Evolutionary conservation across 2,113 vertebrate genomes (phyloP).

Genomic region (Actenoides hombroni): DNA sequence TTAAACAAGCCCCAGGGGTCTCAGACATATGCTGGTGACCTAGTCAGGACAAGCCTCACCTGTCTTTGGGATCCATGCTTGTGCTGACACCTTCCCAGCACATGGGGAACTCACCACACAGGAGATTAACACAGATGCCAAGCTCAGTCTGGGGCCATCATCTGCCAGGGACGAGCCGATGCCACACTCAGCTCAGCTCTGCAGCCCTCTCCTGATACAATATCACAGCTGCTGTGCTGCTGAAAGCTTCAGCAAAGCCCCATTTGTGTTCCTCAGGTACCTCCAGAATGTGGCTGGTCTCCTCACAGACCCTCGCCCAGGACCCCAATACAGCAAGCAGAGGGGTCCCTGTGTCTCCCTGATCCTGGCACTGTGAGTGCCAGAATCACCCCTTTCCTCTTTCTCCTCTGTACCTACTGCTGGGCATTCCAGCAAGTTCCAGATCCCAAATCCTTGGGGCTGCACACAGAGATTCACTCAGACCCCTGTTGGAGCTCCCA

Average conservation of each 20-base stretch:
- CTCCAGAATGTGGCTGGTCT: neutral
- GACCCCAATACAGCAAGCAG: neutral
- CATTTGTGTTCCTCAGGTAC: rapidly evolving
- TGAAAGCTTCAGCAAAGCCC: neutral
- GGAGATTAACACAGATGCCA: neutral
- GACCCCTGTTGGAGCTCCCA: neutral
- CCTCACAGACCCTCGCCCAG: neutral
- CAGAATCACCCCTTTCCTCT: neutral
- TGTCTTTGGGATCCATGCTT: neutral
- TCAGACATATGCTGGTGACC: neutral
- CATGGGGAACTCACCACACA: rapidly evolving
- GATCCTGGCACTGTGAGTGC: rapidly evolving
- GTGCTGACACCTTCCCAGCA: neutral
- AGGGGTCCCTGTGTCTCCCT: neutral
- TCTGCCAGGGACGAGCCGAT: rapidly evolving
- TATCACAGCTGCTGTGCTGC: neutral
- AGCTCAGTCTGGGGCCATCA: rapidly evolving
- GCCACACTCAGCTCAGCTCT: neutral
- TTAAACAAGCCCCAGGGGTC: too few relatives aligned
- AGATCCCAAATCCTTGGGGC: neutral
- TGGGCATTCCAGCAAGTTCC: rapidly evolving
- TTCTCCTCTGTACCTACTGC: rapidly evolving
- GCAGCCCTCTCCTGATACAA: neutral
- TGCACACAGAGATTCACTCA: rapidly evolving
- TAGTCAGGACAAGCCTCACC: neutral